Evolutionary conservation across 23 tunicate species (phyloP), one percentile per base, ranked within the genome.

Genomic region (Halocynthia roretzi): DNA sequence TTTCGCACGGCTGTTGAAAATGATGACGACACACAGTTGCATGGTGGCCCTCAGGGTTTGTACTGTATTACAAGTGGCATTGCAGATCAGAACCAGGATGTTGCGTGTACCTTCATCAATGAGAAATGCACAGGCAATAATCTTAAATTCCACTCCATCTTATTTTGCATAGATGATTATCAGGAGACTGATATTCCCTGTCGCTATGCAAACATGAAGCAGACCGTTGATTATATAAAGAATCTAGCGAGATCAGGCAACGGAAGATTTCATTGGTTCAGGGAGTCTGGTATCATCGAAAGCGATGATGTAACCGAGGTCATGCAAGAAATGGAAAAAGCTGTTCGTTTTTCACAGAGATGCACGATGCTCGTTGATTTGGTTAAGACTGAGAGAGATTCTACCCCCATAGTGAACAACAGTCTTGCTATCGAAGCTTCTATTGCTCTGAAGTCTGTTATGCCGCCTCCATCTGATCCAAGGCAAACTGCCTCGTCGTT

Each of bases 201-300:
- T 57, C 62, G 97, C 51, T 91, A 91, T 61, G 86, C 97, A 50
- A 81, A 90, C 21, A 52, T 82, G 7, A 67, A 80, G 6, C 78
- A 82, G 50, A 70, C 87, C 12, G 86, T 87, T 12, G 86, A 85
- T 56, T 91, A 91, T 71, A 50, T 85, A 62, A 52, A 91, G 6
- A 85, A 85, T 54, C 55, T 91, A 6, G 90, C 97, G 10, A 86
- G 77, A 68, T 62, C 80, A 21, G 73, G 78, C 11, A 77, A 80
- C 18, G 97, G 97, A 51, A 53, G 97, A 48, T 85, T 91, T 58
- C 97, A 91, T 75, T 91, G 97, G 97, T 91, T 91, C 51, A 70
- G 85, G 10, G 90, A 91, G 77, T 18, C 83, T 77, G 97, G 97
- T 9, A 85, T 91, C 51, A 77, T 91, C 50, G 97, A 91, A 69